Evolutionary conservation across 1,140 invertebrate species (phyloP).

Genomic region (Paralvinella palmiformis): DNA sequence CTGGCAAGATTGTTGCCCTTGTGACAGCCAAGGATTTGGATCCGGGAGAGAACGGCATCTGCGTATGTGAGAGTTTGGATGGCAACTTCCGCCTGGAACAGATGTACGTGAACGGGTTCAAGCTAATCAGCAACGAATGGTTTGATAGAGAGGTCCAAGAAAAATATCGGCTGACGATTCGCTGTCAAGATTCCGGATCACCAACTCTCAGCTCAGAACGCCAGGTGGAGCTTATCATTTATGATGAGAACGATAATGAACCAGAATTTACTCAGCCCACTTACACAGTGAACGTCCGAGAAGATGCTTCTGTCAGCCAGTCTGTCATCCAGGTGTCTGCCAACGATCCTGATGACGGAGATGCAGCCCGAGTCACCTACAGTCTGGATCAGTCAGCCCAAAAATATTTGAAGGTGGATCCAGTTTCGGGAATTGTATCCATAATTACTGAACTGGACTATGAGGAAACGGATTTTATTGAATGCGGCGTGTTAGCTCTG

Average conservation of each 20-base stretch:
- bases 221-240: background rate
- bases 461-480: conserved; percentile 72
- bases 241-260: conserved; percentile 61
- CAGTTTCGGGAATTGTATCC: conserved; percentile 73
- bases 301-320: conserved; percentile 50
- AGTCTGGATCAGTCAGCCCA: conserved; percentile 57
- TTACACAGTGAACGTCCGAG: background rate
- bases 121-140: conserved; percentile 73
- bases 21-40: conserved; percentile 13
- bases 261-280: conserved; percentile 24
- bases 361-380: conserved; percentile 76
- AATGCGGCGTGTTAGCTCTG: conserved; percentile 72
- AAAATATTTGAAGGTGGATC: conserved; percentile 66
- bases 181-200: background rate
- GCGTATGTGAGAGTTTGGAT: conserved; percentile 3
- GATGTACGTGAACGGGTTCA: conserved; percentile 32
- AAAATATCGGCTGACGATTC: conserved; percentile 65
- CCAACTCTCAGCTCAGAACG: background rate
- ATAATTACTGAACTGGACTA: conserved; percentile 75
- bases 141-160: conserved; percentile 78
- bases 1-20: conserved; percentile 17
- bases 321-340: conserved; percentile 71
- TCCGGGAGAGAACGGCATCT: conserved; percentile 10
- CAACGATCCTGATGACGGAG: conserved; percentile 73
- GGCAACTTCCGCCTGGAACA: conserved; percentile 5